Conservation (phyloP, 2,888 invertebrate species). For the Platycnemis pennipes region DNA sequence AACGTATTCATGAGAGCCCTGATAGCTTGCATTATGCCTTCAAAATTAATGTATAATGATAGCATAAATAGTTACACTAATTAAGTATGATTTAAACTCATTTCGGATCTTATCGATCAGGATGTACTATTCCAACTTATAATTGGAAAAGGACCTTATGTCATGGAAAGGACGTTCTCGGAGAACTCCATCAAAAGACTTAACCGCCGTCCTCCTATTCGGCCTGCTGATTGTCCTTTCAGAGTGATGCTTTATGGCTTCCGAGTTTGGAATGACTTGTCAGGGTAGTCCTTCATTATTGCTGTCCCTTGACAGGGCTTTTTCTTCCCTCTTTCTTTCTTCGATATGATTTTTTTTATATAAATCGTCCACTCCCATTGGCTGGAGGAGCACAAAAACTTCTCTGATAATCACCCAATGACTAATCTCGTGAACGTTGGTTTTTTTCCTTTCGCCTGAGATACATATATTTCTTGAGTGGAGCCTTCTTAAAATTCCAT, state of each 20-base stretch:
- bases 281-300: conserved; percentile 25
- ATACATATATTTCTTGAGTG: neutral
- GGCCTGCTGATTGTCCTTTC: neutral
- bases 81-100: neutral
- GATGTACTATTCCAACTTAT: neutral
- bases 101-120: neutral
- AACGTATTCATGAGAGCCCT: neutral
- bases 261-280: conserved; percentile 20
- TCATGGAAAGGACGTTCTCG: neutral
- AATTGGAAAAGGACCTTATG: neutral
- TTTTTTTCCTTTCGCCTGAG: neutral
- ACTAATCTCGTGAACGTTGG: conserved; percentile 34
- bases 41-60: neutral
- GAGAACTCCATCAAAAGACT: neutral
- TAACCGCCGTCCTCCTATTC: neutral
- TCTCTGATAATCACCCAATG: conserved; percentile 37
- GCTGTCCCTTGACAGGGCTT: conserved; percentile 11
- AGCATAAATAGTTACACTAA: neutral
- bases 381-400: neutral
- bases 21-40: neutral
- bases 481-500: conserved; percentile 5
- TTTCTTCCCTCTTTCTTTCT: neutral
- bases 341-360: neutral
- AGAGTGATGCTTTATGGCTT: conserved; percentile 17
- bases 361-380: neutral